A percentile compares a stretch with the other conserved stretches of the same genome.
These are phyloP conservation scores for Rhegmatorhina hoffmannsi DNA, from an alignment of 2,113 vertebrate genomes.

Conservation along the genomic window DNA sequence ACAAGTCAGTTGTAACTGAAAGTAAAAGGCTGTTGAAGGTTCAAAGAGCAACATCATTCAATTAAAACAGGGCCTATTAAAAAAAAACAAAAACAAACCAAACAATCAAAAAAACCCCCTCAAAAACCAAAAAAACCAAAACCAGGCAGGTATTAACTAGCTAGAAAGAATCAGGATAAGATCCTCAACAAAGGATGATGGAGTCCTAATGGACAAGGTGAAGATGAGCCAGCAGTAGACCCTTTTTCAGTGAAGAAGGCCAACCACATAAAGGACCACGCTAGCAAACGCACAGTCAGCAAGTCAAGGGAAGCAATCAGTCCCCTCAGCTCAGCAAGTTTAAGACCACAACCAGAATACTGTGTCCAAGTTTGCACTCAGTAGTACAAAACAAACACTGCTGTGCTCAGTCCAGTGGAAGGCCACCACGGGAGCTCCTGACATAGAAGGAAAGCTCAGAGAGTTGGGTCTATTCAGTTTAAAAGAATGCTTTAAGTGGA, in stretches of 20 bases:
- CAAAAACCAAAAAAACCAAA: not conserved
- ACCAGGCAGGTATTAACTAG: not conserved
- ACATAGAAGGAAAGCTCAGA: not conserved
- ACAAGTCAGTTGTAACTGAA: not conserved
- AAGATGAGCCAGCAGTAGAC: not conserved
- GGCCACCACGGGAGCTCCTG: not conserved
- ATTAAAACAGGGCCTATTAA: not conserved
- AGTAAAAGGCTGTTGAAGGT: not conserved
- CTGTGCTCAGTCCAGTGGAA: not conserved
- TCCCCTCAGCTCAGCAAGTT: not conserved
- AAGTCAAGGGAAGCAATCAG: not conserved
- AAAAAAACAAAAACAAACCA: not conserved
- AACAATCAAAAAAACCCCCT: fast-evolving
- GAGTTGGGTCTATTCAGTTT: not conserved
- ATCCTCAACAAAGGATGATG: not conserved
- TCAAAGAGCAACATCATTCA: not conserved
- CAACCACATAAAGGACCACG: fast-evolving
- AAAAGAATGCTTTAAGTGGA: not conserved
- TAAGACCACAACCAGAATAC: not conserved
- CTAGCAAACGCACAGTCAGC: not conserved
- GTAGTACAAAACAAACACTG: not conserved
- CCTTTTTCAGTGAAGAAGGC: not conserved
- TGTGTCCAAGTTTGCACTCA: not conserved
- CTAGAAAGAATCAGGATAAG: not conserved
- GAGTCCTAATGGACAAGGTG: not conserved